Conservation (phyloP, 2,113 vertebrate species). For the Pseudopipra pipra region DNA sequence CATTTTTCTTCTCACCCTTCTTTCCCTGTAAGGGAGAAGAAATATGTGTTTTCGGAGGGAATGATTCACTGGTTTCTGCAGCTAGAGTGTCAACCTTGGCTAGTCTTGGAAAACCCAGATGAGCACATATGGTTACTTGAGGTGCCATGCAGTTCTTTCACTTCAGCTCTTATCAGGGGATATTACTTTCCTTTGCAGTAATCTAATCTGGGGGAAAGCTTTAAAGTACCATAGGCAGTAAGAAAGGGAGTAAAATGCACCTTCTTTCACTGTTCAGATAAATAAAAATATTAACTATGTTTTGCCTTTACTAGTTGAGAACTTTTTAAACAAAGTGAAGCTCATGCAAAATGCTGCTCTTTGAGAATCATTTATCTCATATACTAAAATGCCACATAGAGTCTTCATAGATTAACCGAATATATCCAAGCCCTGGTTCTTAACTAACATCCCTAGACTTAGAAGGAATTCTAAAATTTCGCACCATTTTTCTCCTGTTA, state of each 20-base stretch:
- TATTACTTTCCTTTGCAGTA: neutral
- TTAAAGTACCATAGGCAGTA: neutral
- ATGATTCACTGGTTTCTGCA: neutral
- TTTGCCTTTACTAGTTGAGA: neutral
- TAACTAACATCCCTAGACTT: neutral
- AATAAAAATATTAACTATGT: neutral
- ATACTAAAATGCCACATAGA: neutral
- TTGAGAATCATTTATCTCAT: slow-evolving; percentile 18
- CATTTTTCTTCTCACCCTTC: neutral
- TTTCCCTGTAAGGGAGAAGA: neutral
- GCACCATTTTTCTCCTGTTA: neutral
- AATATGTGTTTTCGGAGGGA: neutral
- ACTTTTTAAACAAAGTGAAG: slow-evolving; percentile 18
- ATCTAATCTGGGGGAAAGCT: neutral
- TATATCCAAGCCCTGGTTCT: neutral
- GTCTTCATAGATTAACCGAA: neutral
- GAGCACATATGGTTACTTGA: neutral
- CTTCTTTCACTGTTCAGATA: neutral
- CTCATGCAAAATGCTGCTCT: neutral
- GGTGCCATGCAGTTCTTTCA: neutral
- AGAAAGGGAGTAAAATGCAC: slow-evolving; percentile 11
- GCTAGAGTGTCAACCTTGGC: neutral
- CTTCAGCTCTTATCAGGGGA: neutral
- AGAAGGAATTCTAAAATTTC: neutral
- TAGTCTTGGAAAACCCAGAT: neutral